These are phyloP conservation scores for Lipophrys pholis DNA, from an alignment of 2,113 vertebrate species.

Conservation along the genomic window DNA sequence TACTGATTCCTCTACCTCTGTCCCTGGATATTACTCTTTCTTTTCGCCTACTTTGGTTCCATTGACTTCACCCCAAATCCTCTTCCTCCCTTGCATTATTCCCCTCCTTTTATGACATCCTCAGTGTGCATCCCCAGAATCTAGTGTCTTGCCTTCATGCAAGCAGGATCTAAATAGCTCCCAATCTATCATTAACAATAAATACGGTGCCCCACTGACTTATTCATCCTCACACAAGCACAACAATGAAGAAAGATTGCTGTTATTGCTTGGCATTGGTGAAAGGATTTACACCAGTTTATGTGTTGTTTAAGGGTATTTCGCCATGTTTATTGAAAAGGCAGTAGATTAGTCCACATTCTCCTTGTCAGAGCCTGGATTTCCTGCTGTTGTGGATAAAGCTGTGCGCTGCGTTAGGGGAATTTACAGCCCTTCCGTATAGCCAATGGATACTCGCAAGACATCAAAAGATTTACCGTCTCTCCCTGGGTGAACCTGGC, in stretches of 20 bases:
- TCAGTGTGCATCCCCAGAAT: constrained; percentile 31
- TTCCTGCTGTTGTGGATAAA: constrained; percentile 57
- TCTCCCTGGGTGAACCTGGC: constrained; percentile 55
- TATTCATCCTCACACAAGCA: constrained; percentile 42
- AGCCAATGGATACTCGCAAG: constrained; percentile 63
- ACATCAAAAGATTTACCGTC: constrained; percentile 71
- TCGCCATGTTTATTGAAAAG: constrained; percentile 58
- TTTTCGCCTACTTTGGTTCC: constrained; percentile 23
- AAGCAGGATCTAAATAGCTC: constrained; percentile 46
- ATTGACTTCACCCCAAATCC: constrained; percentile 46
- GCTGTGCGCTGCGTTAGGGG: constrained; percentile 44
- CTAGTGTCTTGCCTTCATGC: constrained; percentile 30
- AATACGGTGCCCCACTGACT: constrained; percentile 30
- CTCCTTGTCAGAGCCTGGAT: constrained; percentile 58
- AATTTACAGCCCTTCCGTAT: constrained; percentile 58
- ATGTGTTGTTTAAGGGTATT: constrained; percentile 61
- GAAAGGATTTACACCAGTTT: constrained; percentile 62
- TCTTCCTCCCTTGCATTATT: constrained; percentile 32
- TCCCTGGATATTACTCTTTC: constrained; percentile 52
- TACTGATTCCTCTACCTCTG: constrained; percentile 49
- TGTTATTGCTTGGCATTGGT: constrained; percentile 42
- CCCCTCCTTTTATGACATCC: constrained; percentile 34
- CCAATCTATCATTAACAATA: constrained; percentile 52
- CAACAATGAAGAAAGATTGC: constrained; percentile 37
- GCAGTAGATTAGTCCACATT: constrained; percentile 65